Base-by-base conservation (phyloP, 2,797 vertebrate species). In the Aldrovandia affinis region DNA sequence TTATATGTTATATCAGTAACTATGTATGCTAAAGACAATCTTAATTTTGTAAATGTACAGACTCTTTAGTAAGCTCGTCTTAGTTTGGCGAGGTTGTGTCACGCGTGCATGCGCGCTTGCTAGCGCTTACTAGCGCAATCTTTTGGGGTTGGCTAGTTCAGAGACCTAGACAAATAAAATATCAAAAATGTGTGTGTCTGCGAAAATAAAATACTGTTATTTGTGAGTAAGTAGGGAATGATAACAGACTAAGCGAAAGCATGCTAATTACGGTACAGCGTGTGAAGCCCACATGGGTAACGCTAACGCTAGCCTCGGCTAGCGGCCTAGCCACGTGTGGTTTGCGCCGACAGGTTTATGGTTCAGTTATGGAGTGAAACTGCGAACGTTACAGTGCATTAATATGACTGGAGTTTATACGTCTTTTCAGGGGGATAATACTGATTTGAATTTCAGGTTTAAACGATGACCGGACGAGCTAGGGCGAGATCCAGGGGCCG, bases 391-490 rank as follows among this genome's bases (percentile, higher is more conserved):
- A 52, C 12, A 52, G 50, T 52, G 50, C 50, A 52, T 52, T 52
- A 52, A n/a, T n/a, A n/a, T n/a, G n/a, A n/a, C n/a, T n/a, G n/a
- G n/a, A n/a, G n/a, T n/a, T n/a, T n/a, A n/a, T n/a, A n/a, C n/a
- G n/a, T n/a, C n/a, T 52, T 52, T 42, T 2, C 73, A 77, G 39
- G 15, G 4, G 4, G 14, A 68, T 28, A 61, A 68, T 3, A 15
- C 15, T 30, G 15, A 2, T 1, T 14, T 18, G 18, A 1, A 73
- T 22, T 20, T 39, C 18, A 73, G 14, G 70, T 54, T 68, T 20
- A 0, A 0, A 89, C 83, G 44, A 98, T 99, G 97, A 95, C 94
- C 0, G 97, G 97, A n/a, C 93, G 98, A 73, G 96, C 97, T 0
- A 92, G 97, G 92, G 93, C 94, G 0, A 86, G 93, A 84, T 94